These are phyloP conservation scores for Irena cyanogastra DNA, from an alignment of 2,113 vertebrate genomes.

Conservation along the genomic window DNA sequence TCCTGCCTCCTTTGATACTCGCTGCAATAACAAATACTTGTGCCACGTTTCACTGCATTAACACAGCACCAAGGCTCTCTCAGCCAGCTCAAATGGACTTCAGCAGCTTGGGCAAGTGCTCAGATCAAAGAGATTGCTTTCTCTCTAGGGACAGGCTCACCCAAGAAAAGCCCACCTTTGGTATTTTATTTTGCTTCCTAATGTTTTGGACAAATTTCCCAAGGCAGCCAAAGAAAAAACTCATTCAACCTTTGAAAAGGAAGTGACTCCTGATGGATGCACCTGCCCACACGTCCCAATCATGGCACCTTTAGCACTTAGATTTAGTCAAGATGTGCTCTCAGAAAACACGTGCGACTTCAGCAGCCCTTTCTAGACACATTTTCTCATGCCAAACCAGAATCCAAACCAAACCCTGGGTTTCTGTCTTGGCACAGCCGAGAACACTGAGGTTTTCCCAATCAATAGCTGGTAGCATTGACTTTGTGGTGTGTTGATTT, in stretches of 20 bases:
- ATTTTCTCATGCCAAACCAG: not conserved
- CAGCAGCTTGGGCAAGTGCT: not conserved
- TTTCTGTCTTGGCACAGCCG: not conserved
- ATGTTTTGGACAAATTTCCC: not conserved
- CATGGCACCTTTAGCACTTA: not conserved
- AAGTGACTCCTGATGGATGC: not conserved
- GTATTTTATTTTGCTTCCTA: not conserved
- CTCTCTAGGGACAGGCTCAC: not conserved
- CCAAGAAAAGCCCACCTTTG: not conserved
- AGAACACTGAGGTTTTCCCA: not conserved
- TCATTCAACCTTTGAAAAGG: not conserved
- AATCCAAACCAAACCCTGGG: rapidly evolving
- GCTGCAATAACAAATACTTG: not conserved
- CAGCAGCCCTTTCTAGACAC: not conserved
- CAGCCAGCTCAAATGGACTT: not conserved
- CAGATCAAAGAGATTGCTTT: not conserved
- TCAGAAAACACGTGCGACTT: rapidly evolving
- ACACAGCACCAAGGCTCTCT: not conserved
- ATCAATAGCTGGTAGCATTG: not conserved
- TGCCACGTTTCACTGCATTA: not conserved
- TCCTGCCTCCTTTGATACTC: not conserved
- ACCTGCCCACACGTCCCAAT: not conserved
- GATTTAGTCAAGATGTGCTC: not conserved
- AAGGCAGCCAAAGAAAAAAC: not conserved
- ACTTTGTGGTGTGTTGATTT: not conserved